Conservation (phyloP, 2,113 vertebrate genomes). For the Caloenas nicobarica region DNA sequence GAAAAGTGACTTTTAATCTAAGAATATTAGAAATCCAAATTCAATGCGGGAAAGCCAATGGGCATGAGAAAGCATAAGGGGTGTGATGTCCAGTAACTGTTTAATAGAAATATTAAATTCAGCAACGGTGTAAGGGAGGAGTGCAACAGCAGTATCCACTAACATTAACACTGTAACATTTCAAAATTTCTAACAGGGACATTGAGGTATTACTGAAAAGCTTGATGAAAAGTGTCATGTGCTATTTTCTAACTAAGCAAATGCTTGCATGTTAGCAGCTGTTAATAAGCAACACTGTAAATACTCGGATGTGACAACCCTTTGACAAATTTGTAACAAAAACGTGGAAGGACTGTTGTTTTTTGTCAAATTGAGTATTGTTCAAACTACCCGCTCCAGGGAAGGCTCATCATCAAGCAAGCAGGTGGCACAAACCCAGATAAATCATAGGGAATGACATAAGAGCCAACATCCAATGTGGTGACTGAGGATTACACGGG, state of each 20-base stretch:
- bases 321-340: not conserved
- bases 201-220: not conserved
- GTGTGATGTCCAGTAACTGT: not conserved
- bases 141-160: not conserved
- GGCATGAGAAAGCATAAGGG: rapidly evolving
- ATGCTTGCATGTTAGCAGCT: not conserved
- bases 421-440: not conserved
- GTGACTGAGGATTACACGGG: not conserved
- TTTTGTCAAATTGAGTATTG: not conserved
- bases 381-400: not conserved
- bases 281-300: not conserved
- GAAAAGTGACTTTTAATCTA: not conserved
- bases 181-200: not conserved
- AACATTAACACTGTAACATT: not conserved
- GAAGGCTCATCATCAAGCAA: not conserved
- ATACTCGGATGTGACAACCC: not conserved
- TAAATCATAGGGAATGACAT: not conserved
- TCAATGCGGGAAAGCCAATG: rapidly evolving
- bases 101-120: not conserved
- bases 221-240: not conserved
- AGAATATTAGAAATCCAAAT: not conserved
- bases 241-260: not conserved
- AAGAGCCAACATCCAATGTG: rapidly evolving
- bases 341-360: not conserved
- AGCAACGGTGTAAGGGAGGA: not conserved